These are phyloP conservation scores for Aradus depressus DNA, from an alignment of 2,888 invertebrate genomes.

Conservation along the genomic window DNA sequence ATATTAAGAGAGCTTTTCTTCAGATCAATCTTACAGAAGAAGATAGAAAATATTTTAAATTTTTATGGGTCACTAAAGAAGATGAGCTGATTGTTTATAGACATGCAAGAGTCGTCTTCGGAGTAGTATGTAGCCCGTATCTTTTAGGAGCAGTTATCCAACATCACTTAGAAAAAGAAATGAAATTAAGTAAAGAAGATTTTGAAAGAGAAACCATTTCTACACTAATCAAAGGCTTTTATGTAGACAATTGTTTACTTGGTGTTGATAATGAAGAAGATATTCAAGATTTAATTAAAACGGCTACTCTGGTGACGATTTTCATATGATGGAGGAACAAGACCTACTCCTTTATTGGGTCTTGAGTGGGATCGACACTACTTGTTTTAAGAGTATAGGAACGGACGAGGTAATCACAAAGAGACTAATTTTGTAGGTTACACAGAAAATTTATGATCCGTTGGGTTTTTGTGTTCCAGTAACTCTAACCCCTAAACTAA, in stretches of 20 bases:
- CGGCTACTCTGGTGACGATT: not conserved
- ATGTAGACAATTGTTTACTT: constrained; percentile 12
- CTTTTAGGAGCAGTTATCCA: constrained; percentile 16
- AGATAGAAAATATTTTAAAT: constrained; percentile 31
- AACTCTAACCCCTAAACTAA: constrained; percentile 24
- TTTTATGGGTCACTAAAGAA: constrained; percentile 28
- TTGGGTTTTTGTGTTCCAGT: constrained; percentile 29
- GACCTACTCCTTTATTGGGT: constrained; percentile 3
- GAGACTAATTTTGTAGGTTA: constrained; percentile 12
- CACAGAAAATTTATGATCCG: constrained; percentile 30
- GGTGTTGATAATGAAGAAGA: not conserved
- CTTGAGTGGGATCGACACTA: constrained; percentile 7
- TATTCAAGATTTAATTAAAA: constrained; percentile 3
- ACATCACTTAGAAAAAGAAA: constrained; percentile 6
- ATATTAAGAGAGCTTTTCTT: constrained; percentile 33
- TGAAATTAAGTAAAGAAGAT: no score
- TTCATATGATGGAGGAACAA: not conserved
- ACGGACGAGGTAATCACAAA: constrained; percentile 6
- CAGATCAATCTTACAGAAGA: constrained; percentile 30
- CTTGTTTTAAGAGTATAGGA: not conserved
- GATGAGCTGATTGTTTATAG: constrained; percentile 8
- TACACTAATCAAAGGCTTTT: constrained; percentile 12
- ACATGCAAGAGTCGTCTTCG: constrained; percentile 20
- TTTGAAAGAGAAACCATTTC: no score
- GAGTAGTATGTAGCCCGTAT: constrained; percentile 19